phyloP scores from a whole-genome alignment of 2,113 vertebrate genomes.

The Marmota flaviventris region DNA sequence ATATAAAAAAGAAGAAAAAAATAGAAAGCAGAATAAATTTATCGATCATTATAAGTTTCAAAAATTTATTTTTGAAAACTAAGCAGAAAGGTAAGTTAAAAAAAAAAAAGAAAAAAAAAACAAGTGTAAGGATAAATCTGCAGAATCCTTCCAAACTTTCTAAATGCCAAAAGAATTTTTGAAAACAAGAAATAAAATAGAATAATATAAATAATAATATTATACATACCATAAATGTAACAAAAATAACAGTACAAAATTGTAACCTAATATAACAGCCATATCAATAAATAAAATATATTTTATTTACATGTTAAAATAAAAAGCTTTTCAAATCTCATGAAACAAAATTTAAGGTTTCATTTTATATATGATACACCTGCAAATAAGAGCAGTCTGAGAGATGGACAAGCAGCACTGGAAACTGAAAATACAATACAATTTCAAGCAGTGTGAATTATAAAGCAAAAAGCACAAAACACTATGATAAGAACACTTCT shows the following conservation, averaged over 20 bases:
- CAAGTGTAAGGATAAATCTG: not conserved
- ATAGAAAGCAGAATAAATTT: not conserved
- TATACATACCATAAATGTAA: not conserved
- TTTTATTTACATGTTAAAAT: not conserved
- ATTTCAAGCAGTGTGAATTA: not conserved
- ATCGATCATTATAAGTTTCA: not conserved
- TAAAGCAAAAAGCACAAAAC: not conserved
- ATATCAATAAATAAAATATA: conserved; percentile 11
- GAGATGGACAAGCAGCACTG: not conserved
- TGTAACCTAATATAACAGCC: not conserved
- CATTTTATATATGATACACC: not conserved
- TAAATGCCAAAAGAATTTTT: not conserved
- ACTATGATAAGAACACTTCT: not conserved
- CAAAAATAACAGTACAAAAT: not conserved
- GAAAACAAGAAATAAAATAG: not conserved
- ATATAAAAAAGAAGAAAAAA: not conserved
- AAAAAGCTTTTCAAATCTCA: not conserved
- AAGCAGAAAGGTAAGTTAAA: not conserved
- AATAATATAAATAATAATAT: not conserved
- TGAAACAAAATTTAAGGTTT: not conserved
- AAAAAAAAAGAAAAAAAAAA: not conserved
- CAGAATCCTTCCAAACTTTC: not conserved
- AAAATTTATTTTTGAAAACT: not conserved
- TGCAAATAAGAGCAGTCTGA: not conserved
- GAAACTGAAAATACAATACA: conserved; percentile 15